A percentile compares a stretch with the other conserved stretches of the same genome.
These are phyloP conservation scores for Pimpla rufipes DNA, from an alignment of 2,888 invertebrate genomes.

Conservation along the genomic window DNA sequence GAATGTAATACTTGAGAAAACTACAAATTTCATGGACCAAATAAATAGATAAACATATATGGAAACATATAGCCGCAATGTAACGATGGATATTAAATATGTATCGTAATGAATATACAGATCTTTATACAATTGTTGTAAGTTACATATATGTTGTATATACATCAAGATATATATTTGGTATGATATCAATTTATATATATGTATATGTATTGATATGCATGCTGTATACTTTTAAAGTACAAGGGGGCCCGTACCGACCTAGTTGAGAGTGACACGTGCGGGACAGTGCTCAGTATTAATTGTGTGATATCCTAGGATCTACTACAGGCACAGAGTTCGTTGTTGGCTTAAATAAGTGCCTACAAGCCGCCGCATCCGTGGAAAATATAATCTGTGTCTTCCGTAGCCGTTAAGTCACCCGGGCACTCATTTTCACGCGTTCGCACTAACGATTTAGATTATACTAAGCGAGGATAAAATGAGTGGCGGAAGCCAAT, in stretches of 20 bases:
- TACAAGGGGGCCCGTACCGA: neutral
- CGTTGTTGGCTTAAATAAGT: neutral
- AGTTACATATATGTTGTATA: slow-evolving; percentile 1
- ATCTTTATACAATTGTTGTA: neutral
- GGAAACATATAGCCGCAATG: neutral
- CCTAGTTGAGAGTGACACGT: neutral
- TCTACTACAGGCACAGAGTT: neutral
- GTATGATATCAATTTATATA: no score
- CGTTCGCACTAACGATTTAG: neutral
- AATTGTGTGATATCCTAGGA: neutral
- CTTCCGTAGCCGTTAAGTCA: neutral
- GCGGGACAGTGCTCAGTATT: neutral
- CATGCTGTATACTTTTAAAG: no score
- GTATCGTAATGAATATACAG: neutral
- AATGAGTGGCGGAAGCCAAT: neutral
- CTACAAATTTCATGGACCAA: neutral
- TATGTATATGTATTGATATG: no score
- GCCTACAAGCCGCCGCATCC: neutral
- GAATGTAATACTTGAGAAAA: no score
- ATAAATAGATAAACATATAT: neutral
- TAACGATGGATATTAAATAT: neutral
- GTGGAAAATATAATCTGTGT: neutral
- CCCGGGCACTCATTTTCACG: neutral
- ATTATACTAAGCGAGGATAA: neutral
- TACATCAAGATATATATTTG: neutral